Conservation (phyloP, 2,888 invertebrate species). For the Deilephila elpenor region DNA sequence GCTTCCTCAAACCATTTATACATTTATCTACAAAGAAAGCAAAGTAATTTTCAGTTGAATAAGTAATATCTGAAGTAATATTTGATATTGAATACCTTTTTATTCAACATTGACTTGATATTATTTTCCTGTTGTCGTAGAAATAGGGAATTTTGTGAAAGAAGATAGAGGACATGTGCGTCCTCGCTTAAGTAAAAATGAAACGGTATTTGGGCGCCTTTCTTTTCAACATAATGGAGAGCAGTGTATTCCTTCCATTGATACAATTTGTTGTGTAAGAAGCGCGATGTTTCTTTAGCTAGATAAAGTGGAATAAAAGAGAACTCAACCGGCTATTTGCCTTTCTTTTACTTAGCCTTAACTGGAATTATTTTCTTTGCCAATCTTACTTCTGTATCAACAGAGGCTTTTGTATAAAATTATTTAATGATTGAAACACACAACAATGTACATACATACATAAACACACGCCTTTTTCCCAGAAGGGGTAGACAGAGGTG, state of each 20-base stretch:
- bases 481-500: no score
- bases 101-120: slow-evolving; percentile 45
- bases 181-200: slow-evolving; percentile 42
- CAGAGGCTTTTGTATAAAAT: not conserved
- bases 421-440: not conserved
- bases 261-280: slow-evolving; percentile 20
- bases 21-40: slow-evolving; percentile 53
- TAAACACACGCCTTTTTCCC: no score
- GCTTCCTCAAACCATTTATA: slow-evolving; percentile 45
- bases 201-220: slow-evolving; percentile 36
- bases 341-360: slow-evolving; percentile 4
- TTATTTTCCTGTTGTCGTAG: slow-evolving; percentile 56
- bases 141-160: slow-evolving; percentile 51
- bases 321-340: slow-evolving; percentile 1
- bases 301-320: slow-evolving; percentile 15
- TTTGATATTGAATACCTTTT: slow-evolving; percentile 52
- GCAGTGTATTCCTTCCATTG: slow-evolving; percentile 32
- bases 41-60: slow-evolving; percentile 55
- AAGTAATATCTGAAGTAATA: slow-evolving; percentile 55
- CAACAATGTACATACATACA: no score
- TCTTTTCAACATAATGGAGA: slow-evolving; percentile 36
- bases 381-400: not conserved
- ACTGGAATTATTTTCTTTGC: not conserved
- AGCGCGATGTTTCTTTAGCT: slow-evolving; percentile 23
- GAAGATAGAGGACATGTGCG: slow-evolving; percentile 34